phyloP scores from a whole-genome alignment of 2,797 vertebrate species.

The Aeoliscus strigatus region DNA sequence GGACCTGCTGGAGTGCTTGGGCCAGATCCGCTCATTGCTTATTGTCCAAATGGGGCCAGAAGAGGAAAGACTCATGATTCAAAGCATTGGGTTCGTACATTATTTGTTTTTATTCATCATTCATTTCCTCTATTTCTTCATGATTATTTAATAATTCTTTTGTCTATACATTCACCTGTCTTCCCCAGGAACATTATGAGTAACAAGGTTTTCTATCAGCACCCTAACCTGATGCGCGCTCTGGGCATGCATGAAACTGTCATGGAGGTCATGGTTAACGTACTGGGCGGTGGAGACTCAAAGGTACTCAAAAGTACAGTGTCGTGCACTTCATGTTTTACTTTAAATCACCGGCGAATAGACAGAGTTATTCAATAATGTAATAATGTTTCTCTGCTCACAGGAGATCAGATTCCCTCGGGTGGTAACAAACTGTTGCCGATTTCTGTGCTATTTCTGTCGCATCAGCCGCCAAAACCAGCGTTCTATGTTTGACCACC shows the following conservation, averaged over 20 bases:
- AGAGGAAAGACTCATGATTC: constrained; percentile 96
- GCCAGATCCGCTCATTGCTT: constrained; percentile 92
- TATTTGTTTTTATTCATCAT: not conserved
- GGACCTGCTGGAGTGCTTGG: constrained; percentile 88
- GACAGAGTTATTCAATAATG: not conserved
- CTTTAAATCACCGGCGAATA: constrained; percentile 1
- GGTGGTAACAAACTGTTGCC: constrained; percentile 95
- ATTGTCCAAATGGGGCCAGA: constrained; percentile 98
- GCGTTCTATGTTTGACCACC: constrained; percentile 94
- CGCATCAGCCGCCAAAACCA: constrained; percentile 96
- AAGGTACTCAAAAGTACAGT: too few relatives aligned
- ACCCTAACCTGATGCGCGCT: constrained; percentile 93
- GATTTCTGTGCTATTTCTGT: constrained; percentile 96
- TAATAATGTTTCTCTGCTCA: constrained; percentile 11
- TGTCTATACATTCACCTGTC: constrained; percentile 1
- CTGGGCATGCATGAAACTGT: constrained; percentile 96
- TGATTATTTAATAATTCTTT: not conserved
- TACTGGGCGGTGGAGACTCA: constrained; percentile 89
- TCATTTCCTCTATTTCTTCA: not conserved
- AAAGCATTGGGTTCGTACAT: constrained; percentile 87
- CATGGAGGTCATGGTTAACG: constrained; percentile 98
- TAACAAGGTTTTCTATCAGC: constrained; percentile 94
- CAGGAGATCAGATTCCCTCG: constrained; percentile 94
- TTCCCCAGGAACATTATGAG: constrained; percentile 89
- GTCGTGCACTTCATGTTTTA: too few relatives aligned